A percentile compares a stretch with the other conserved stretches of the same genome.
Evolutionary conservation across 2,888 invertebrate species (phyloP).

Genomic region (Acholoe squamosa): DNA sequence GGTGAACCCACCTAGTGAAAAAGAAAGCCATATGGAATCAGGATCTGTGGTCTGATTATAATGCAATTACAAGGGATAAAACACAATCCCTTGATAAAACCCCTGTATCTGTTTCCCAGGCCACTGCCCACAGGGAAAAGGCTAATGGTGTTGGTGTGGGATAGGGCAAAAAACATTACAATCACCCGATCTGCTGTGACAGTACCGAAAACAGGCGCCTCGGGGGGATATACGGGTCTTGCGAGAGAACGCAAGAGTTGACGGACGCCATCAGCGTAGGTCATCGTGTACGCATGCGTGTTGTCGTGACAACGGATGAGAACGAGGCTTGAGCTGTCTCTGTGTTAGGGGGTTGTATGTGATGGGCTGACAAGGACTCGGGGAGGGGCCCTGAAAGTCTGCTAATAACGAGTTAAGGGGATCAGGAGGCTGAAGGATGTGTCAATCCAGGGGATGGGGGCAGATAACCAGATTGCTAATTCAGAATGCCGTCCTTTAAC

Average conservation of each 20-base stretch:
- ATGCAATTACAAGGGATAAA: background rate
- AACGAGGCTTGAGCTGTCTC: background rate
- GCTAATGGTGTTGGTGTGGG: background rate
- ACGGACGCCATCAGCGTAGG: background rate
- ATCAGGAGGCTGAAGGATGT: constrained; percentile 1
- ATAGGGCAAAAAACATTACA: background rate
- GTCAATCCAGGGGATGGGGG: background rate
- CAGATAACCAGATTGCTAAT: background rate
- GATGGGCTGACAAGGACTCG: background rate
- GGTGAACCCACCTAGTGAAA: no score
- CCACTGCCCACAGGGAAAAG: background rate
- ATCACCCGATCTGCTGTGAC: background rate
- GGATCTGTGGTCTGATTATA: background rate
- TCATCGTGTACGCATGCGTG: constrained; percentile 24
- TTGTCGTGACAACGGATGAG: constrained; percentile 13
- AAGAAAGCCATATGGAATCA: no score
- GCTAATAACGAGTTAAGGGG: constrained; percentile 35
- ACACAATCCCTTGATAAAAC: background rate
- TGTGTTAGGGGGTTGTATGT: background rate
- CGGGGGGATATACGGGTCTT: background rate
- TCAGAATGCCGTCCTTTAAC: background rate
- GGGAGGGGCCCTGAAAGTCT: background rate
- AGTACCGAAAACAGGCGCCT: background rate
- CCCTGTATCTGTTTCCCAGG: constrained; percentile 22
- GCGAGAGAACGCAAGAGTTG: constrained; percentile 7